Conservation (phyloP, 30 jellyfish, hydroid and myxozoan genomes). For the Pseudorhiza aurosa region DNA sequence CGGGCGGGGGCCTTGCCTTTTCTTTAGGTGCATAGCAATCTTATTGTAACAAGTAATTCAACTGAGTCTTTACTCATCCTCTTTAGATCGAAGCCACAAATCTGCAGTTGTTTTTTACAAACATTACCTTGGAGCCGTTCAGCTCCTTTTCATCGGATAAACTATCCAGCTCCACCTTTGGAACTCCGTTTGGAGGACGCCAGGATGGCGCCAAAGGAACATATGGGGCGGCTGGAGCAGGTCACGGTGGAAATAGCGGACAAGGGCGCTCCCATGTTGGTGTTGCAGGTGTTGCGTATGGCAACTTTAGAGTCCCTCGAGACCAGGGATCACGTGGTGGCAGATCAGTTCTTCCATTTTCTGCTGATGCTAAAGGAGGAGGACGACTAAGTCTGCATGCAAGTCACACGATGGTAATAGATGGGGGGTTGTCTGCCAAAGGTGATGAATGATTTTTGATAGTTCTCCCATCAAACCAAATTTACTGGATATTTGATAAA, state of each 20-base stretch:
- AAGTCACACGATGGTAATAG: slow-evolving; percentile 34
- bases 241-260: slow-evolving; percentile 72
- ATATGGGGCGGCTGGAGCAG: slow-evolving; percentile 63
- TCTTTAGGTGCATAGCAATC: too few species aligned
- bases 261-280: slow-evolving; percentile 45
- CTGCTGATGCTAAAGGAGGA: slow-evolving; percentile 56
- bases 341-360: slow-evolving; percentile 33
- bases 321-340: slow-evolving; percentile 72
- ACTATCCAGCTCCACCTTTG: slow-evolving; percentile 21
- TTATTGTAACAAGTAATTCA: too few species aligned
- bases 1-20: too few species aligned
- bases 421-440: slow-evolving; percentile 53
- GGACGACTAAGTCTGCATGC: slow-evolving; percentile 58
- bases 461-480: not conserved
- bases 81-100: slow-evolving; percentile 56
- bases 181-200: slow-evolving; percentile 22
- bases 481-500: too few species aligned
- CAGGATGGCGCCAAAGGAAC: not conserved
- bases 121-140: slow-evolving; percentile 66
- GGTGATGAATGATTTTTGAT: slow-evolving; percentile 3
- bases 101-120: slow-evolving; percentile 40
- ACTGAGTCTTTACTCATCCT: not conserved
- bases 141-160: slow-evolving; percentile 47
- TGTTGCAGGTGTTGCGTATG: slow-evolving; percentile 64
- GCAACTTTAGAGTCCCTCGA: slow-evolving; percentile 46